A percentile compares a stretch with the other conserved stretches of the same genome.
Conservation (phyloP, 2,888 invertebrate genomes). For the Patella pellucida region DNA sequence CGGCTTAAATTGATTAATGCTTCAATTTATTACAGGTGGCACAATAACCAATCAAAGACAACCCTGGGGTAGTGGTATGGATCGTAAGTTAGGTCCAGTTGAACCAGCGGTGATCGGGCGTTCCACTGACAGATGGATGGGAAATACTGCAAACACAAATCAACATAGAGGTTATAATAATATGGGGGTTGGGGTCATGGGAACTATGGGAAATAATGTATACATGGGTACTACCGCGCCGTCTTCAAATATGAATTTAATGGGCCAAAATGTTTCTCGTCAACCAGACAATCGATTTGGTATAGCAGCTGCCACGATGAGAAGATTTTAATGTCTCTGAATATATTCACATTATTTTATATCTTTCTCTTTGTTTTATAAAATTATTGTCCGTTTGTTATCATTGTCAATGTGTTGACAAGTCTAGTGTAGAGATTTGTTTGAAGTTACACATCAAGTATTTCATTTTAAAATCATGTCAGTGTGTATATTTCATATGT, state of each 20-base stretch:
- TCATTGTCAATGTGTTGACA: not conserved
- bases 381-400: not conserved
- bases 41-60: slow-evolving; percentile 11
- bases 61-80: slow-evolving; percentile 35
- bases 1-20: too few relatives aligned
- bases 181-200: slow-evolving; percentile 2
- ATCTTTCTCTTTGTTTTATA: slow-evolving; percentile 4
- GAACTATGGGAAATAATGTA: slow-evolving; percentile 7
- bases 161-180: slow-evolving; percentile 3
- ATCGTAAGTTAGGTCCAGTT: slow-evolving; percentile 12
- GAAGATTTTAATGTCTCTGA: slow-evolving; percentile 26
- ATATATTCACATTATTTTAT: not conserved
- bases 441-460: too few relatives aligned
- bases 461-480: too few relatives aligned
- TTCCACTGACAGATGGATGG: slow-evolving; percentile 26
- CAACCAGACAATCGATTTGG: slow-evolving; percentile 31
- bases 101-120: not conserved
- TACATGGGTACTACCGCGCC: not conserved
- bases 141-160: not conserved
- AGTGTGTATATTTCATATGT: too few relatives aligned
- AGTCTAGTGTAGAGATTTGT: too few relatives aligned
- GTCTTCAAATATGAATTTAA: slow-evolving; percentile 12
- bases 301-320: slow-evolving; percentile 33
- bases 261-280: slow-evolving; percentile 26
- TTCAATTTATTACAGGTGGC: too few relatives aligned